A percentile compares a stretch with the other conserved stretches of the same genome.
These are phyloP conservation scores for Pseudolaguvia tuberculata DNA, from an alignment of 2,113 vertebrate species.

Conservation along the genomic window DNA sequence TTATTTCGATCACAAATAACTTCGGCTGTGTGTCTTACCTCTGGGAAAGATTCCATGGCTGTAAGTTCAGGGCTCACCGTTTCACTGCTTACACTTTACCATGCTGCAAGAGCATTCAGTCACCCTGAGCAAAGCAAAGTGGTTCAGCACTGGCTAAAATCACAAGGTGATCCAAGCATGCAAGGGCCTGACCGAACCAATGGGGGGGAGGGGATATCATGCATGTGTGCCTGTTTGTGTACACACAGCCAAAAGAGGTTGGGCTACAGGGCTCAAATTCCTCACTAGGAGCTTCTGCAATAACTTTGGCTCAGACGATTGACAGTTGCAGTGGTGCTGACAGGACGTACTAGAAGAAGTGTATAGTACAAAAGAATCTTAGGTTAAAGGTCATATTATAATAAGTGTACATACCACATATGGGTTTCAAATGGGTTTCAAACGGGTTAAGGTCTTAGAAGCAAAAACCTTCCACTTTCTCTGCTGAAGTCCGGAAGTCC, in stretches of 20 bases:
- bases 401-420: background rate
- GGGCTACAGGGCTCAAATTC: conserved; percentile 34
- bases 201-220: conserved; percentile 43
- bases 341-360: background rate
- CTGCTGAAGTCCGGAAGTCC: too few relatives aligned
- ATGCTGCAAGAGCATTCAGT: conserved; percentile 36
- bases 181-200: conserved; percentile 20
- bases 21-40: conserved; percentile 33
- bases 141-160: conserved; percentile 39
- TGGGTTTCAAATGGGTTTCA: too few relatives aligned
- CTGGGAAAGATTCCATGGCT: conserved; percentile 37
- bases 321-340: background rate
- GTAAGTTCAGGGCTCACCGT: background rate
- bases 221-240: conserved; percentile 35
- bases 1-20: background rate
- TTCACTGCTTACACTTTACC: conserved; percentile 20
- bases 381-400: background rate
- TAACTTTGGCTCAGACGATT: conserved; percentile 3
- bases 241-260: conserved; percentile 36
- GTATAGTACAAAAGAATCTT: background rate
- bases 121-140: conserved; percentile 10
- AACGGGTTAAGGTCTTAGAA: too few relatives aligned
- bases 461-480: too few relatives aligned
- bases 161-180: conserved; percentile 39
- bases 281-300: background rate